phyloP scores from a whole-genome alignment of 2,113 vertebrate species.

The Silurus asotus region DNA sequence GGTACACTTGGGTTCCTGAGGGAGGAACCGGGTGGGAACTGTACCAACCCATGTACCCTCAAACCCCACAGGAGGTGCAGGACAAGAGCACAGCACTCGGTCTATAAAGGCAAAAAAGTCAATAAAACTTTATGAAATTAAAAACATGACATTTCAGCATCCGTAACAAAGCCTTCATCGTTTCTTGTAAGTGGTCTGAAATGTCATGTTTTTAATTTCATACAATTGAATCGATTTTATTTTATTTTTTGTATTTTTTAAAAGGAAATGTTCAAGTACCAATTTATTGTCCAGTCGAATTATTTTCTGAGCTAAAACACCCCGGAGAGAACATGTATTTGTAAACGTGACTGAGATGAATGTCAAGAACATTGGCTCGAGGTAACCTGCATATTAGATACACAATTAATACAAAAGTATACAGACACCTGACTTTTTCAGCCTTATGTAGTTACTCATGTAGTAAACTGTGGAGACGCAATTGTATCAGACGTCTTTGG shows the following conservation, averaged over 20 bases:
- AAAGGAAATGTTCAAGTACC: constrained; percentile 13
- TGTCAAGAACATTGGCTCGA: not conserved
- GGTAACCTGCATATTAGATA: not conserved
- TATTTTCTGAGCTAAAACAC: not conserved
- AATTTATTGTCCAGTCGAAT: not conserved
- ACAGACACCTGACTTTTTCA: too few species aligned
- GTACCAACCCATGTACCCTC: not conserved
- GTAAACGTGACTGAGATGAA: not conserved
- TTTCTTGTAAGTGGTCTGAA: constrained; percentile 6
- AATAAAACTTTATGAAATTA: constrained; percentile 22
- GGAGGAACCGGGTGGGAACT: not conserved
- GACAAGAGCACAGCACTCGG: not conserved
- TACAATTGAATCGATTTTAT: not conserved
- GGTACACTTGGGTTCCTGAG: not conserved
- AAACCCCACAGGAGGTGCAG: not conserved
- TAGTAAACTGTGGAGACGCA: too few species aligned
- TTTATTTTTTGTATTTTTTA: not conserved
- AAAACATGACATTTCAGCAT: constrained; percentile 18
- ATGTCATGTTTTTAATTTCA: constrained; percentile 18
- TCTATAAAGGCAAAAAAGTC: not conserved
- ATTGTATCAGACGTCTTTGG: too few species aligned
- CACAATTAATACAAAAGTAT: too few species aligned
- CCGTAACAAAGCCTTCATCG: not conserved
- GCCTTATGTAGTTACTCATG: too few species aligned
- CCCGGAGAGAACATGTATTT: not conserved